Evolutionary conservation across 2,797 vertebrate species (phyloP).

Genomic region (Cyprinella venusta): DNA sequence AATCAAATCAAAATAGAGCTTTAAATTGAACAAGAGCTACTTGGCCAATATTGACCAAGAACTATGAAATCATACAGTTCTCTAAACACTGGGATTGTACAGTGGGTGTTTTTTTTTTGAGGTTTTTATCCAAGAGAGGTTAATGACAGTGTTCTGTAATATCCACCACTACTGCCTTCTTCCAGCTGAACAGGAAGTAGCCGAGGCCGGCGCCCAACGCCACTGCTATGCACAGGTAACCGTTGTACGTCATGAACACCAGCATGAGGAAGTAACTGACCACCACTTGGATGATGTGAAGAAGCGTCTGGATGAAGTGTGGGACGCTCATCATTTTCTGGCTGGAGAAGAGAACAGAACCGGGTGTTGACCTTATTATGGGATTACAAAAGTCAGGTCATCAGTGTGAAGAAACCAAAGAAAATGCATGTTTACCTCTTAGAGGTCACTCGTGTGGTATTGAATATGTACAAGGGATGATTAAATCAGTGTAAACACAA

Average conservation of each 20-base stretch:
- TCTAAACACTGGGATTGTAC: constrained; percentile 27
- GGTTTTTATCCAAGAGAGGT: constrained; percentile 25
- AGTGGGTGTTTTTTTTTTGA: constrained; percentile 20
- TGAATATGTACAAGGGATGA: neutral
- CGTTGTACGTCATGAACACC: constrained; percentile 98
- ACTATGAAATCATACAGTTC: neutral
- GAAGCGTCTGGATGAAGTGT: constrained; percentile 90
- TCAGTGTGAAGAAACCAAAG: neutral
- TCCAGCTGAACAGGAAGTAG: constrained; percentile 98
- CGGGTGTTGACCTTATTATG: neutral
- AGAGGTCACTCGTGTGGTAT: neutral
- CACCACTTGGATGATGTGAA: constrained; percentile 93
- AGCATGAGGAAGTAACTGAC: constrained; percentile 98
- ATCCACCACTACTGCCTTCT: constrained; percentile 95
- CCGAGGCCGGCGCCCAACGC: constrained; percentile 88
- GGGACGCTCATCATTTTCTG: constrained; percentile 93
- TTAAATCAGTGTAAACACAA: constrained; percentile 13
- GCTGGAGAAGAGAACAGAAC: constrained; percentile 70
- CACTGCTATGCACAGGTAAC: constrained; percentile 94
- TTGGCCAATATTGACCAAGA: neutral
- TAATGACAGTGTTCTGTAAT: constrained; percentile 98
- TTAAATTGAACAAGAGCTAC: constrained; percentile 30
- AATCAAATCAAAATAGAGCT: constrained; percentile 3
- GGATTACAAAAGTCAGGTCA: neutral
- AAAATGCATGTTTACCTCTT: neutral